Conservation (phyloP, 92 coral and sea anemone species). For the Siderastrea radians region DNA sequence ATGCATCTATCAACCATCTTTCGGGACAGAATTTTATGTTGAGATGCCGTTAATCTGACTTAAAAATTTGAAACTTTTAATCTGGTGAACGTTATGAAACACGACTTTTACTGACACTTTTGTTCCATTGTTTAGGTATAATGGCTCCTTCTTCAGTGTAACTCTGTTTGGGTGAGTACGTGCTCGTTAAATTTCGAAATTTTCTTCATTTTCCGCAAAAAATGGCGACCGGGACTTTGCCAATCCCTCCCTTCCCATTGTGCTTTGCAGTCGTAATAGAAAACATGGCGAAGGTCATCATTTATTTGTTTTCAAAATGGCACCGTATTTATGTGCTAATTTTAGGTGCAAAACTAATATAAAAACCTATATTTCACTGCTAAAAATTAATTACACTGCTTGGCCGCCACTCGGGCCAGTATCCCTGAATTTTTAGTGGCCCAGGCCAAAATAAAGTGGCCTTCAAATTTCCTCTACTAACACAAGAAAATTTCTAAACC, state of each 20-base stretch:
- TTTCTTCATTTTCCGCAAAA: neutral
- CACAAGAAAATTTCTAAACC: no score
- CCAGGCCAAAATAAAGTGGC: no score
- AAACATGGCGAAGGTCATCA: neutral
- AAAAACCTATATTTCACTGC: no score
- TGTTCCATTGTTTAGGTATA: neutral
- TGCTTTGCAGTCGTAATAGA: conserved; percentile 15
- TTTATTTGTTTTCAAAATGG: neutral
- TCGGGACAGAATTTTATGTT: conserved; percentile 48
- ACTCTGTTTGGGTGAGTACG: conserved; percentile 13
- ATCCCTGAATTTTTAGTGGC: no score
- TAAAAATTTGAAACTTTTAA: conserved; percentile 1
- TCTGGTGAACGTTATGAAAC: neutral
- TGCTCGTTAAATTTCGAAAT: neutral
- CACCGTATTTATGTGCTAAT: neutral
- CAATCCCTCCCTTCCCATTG: neutral
- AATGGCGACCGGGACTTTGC: conserved; percentile 15
- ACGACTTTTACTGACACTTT: neutral
- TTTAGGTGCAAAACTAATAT: no score
- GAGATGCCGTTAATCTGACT: conserved; percentile 12
- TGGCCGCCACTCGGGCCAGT: no score
- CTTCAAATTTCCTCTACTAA: no score
- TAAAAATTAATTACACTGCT: no score
- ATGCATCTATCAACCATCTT: conserved; percentile 47
- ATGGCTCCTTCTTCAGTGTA: conserved; percentile 1